Evolutionary conservation across 2,797 vertebrate genomes (phyloP).

Genomic region (Allobates femoralis): DNA sequence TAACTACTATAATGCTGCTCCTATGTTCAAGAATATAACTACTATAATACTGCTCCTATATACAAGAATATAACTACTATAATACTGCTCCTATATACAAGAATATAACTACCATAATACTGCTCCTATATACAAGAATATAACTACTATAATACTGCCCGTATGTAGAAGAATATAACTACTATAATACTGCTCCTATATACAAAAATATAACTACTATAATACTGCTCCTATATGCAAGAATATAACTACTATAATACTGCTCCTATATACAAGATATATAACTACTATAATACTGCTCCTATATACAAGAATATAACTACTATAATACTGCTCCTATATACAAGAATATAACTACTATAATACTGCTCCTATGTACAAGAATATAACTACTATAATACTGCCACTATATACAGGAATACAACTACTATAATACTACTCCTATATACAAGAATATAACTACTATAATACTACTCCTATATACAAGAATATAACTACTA

Average conservation of each 20-base stretch:
- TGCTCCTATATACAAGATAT: not conserved
- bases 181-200: constrained; percentile 4
- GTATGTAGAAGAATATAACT: not conserved
- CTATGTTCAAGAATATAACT: too few species aligned
- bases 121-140: not conserved
- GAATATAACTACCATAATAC: constrained; percentile 6
- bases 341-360: not conserved
- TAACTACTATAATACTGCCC: not conserved
- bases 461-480: constrained; percentile 3
- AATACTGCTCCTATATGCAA: not conserved
- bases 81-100: too few species aligned
- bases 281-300: constrained; percentile 1
- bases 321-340: not conserved
- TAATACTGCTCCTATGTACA: constrained; percentile 3
- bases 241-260: constrained; percentile 7
- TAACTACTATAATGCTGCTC: too few species aligned
- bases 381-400: constrained; percentile 7
- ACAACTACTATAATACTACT: not conserved
- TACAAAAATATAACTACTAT: constrained; percentile 3
- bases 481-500: constrained; percentile 3
- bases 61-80: too few species aligned
- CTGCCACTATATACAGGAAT: not conserved
- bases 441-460: not conserved
- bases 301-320: constrained; percentile 10
- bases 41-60: too few species aligned